A percentile compares a stretch with the other conserved stretches of the same genome.
Conservation (phyloP, 2,113 vertebrate genomes). For the Excalfactoria chinensis region DNA sequence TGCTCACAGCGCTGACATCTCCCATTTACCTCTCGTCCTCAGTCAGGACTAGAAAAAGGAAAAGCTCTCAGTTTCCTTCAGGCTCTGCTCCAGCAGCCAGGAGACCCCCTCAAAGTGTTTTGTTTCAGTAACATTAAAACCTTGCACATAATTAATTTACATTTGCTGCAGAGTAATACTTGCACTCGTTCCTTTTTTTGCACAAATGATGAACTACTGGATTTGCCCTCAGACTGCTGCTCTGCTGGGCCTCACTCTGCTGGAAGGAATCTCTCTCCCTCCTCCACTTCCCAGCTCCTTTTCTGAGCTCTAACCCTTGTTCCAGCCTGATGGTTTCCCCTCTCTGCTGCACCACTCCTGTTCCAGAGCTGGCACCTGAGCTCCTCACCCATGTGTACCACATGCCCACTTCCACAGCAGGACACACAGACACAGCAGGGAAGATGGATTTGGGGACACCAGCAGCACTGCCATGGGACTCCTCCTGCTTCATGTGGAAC, state of each 20-base stretch:
- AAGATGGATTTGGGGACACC: neutral
- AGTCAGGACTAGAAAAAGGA: neutral
- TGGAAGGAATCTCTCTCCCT: neutral
- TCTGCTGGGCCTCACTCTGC: neutral
- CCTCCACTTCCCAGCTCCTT: neutral
- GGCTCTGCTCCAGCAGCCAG: slow-evolving; percentile 6
- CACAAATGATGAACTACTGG: neutral
- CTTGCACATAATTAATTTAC: slow-evolving; percentile 58
- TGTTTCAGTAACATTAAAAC: slow-evolving; percentile 59
- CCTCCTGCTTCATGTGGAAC: too few relatives aligned
- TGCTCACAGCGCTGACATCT: neutral
- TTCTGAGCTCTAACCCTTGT: neutral
- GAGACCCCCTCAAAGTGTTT: slow-evolving; percentile 50
- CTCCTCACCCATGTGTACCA: accelerated
- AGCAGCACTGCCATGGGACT: neutral
- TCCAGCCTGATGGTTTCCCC: neutral
- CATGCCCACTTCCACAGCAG: neutral
- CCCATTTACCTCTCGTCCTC: neutral
- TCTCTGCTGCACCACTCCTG: neutral
- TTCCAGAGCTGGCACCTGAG: neutral
- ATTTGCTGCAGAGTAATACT: neutral
- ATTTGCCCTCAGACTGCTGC: neutral
- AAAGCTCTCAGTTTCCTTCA: slow-evolving; percentile 30
- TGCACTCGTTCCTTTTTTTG: neutral
- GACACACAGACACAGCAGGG: neutral